Conservation (phyloP, 2,797 vertebrate genomes). For the Distichodus sexfasciatus region DNA sequence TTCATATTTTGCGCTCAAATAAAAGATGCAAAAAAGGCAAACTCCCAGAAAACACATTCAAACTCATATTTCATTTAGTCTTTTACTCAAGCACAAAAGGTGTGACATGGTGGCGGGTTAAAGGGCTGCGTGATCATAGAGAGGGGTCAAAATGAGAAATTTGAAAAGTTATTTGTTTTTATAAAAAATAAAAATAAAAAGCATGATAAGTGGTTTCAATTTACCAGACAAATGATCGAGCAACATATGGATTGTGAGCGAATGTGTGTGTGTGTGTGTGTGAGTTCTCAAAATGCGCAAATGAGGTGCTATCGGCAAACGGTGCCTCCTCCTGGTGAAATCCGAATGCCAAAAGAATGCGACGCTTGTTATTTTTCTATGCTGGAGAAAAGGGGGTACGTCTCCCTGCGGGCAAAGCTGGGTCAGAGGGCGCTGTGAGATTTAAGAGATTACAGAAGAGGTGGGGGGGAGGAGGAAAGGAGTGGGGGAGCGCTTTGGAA, state of each 20-base stretch:
- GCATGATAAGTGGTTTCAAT: neutral
- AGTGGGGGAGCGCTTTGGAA: constrained; percentile 31
- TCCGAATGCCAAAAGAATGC: constrained; percentile 36
- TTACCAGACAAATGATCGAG: no score
- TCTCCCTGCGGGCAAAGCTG: constrained; percentile 34
- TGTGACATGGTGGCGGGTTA: no score
- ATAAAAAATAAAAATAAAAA: constrained; percentile 18
- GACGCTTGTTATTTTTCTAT: constrained; percentile 28
- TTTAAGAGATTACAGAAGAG: constrained; percentile 48
- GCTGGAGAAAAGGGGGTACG: constrained; percentile 24
- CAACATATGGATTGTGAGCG: constrained; percentile 35
- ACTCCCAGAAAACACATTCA: no score
- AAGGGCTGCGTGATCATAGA: no score
- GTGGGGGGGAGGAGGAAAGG: neutral
- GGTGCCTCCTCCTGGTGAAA: constrained; percentile 51
- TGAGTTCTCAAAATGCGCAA: no score
- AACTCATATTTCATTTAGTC: no score
- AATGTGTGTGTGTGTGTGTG: constrained; percentile 18
- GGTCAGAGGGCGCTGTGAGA: constrained; percentile 44
- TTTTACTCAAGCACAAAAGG: no score
- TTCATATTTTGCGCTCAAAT: no score
- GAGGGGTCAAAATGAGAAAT: no score
- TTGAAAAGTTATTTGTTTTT: no score
- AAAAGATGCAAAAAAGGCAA: neutral
- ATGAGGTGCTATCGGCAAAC: constrained; percentile 40